Conservation (phyloP, 2,113 vertebrate genomes). For the Campylomormyrus numenius region DNA sequence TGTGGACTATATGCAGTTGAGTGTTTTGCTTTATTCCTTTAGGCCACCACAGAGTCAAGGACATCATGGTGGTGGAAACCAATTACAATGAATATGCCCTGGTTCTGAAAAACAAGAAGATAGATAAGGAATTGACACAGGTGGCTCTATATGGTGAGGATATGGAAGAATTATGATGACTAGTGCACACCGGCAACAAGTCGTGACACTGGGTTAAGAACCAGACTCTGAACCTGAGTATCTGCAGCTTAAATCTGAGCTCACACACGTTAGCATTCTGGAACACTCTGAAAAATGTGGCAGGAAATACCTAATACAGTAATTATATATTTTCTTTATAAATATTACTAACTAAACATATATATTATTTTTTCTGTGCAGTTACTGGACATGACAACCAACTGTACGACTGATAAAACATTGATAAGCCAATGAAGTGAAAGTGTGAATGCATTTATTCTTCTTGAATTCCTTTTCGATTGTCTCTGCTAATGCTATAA, state of each 20-base stretch:
- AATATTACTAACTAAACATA: neutral
- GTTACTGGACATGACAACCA: neutral
- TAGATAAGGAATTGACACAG: conserved; percentile 59
- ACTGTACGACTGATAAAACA: neutral
- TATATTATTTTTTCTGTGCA: neutral
- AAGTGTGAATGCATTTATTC: neutral
- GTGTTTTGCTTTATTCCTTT: neutral
- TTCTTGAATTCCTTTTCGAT: neutral
- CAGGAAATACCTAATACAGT: neutral
- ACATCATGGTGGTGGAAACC: conserved; percentile 64
- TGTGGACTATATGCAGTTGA: neutral
- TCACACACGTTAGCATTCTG: neutral
- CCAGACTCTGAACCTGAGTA: neutral
- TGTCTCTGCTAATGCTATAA: neutral
- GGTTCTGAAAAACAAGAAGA: conserved; percentile 62
- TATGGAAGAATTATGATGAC: neutral
- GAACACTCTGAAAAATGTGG: neutral
- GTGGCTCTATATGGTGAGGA: conserved; percentile 62
- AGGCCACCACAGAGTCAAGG: conserved; percentile 61
- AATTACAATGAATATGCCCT: conserved; percentile 64
- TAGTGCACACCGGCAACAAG: neutral
- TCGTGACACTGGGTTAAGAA: neutral
- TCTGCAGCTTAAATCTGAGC: neutral
- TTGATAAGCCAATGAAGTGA: neutral
- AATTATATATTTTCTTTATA: neutral